Base-by-base conservation (phyloP, 1,140 invertebrate species). In the Planococcus citri region DNA sequence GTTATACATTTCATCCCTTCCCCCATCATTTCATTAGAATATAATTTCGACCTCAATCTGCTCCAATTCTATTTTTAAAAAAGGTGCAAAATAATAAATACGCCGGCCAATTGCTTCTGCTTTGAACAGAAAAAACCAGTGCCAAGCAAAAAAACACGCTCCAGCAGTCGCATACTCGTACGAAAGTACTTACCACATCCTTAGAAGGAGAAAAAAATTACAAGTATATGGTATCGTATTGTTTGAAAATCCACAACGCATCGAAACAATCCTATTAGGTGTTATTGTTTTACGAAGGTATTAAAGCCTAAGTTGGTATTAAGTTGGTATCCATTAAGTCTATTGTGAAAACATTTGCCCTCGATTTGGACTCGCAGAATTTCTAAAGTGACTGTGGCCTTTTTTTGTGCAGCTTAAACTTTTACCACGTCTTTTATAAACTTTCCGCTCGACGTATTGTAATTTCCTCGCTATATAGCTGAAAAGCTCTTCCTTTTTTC, bases 261-360 rank as follows among this genome's bases (percentile, higher is more conserved):
- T 51, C n/a, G 41, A 51, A 6, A n/a, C 41, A 51, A 51, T 51
- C 41, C 41, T 51, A 51, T 51, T 51, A 51, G 41, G 10, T 51
- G 41, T 51, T 51, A 51, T 51, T 51, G 41, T 51, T 51, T 51
- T 51, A 51, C 41, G 41, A 51, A 51, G 41, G 41, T 51, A 51
- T 51, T 51, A 51, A 51, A 51, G 41, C 41, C 41, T 51, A 51
- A 17, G 41, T 51, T 51, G 41, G 41, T 51, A 51, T 51, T 51
- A 51, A 17, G 41, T 51, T 51, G 41, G 41, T 51, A 51, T 51
- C 41, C 41, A 51, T 51, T 51, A 51, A 17, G 12, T 4, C 41
- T 51, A 51, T 51, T 51, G 41, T 51, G 41, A 51, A 20, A 20
- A 51, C 41, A 51, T 51, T 51, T 51, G 41, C 41, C 41, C 12